Evolutionary conservation across 1,140 invertebrate species (phyloP).

Genomic region (Acromyrmex echinatior): DNA sequence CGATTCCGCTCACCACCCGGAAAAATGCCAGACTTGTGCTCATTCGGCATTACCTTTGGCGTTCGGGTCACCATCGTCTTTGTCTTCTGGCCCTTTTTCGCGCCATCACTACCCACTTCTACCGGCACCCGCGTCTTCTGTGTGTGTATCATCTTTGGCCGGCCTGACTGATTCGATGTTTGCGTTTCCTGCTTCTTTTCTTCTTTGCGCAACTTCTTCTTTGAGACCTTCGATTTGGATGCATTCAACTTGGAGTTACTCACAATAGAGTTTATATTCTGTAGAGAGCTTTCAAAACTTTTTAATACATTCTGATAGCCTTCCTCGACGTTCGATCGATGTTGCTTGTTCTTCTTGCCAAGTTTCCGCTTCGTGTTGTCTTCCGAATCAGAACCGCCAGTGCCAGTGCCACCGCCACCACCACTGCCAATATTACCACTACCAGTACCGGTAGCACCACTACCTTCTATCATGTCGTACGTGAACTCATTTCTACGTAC

Average conservation of each 20-base stretch:
- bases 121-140: slow-evolving; percentile 89
- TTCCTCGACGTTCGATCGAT: slow-evolving; percentile 84
- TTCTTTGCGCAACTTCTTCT: slow-evolving; percentile 82
- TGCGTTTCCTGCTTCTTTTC: slow-evolving; percentile 83
- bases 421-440: not conserved
- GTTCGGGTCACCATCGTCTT: slow-evolving; percentile 88
- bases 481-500: slow-evolving; percentile 83
- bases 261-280: slow-evolving; percentile 87
- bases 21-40: slow-evolving; percentile 84
- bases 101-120: slow-evolving; percentile 86
- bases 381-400: slow-evolving; percentile 84
- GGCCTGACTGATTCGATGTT: slow-evolving; percentile 82
- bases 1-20: slow-evolving; percentile 86
- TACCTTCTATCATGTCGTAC: slow-evolving; percentile 80
- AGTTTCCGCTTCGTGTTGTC: slow-evolving; percentile 85
- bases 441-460: slow-evolving; percentile 73
- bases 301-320: slow-evolving; percentile 86
- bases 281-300: slow-evolving; percentile 87
- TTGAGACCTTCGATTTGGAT: slow-evolving; percentile 80
- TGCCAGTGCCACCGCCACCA: not conserved
- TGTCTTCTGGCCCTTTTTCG: slow-evolving; percentile 87
- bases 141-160: slow-evolving; percentile 92
- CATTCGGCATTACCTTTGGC: slow-evolving; percentile 85
- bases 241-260: slow-evolving; percentile 83
- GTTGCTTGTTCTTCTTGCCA: slow-evolving; percentile 82